Percentiles rank a stretch among this genome's conserved stretches.
Conservation (phyloP, 2,888 invertebrate species). For the Melanchra persicariae region DNA sequence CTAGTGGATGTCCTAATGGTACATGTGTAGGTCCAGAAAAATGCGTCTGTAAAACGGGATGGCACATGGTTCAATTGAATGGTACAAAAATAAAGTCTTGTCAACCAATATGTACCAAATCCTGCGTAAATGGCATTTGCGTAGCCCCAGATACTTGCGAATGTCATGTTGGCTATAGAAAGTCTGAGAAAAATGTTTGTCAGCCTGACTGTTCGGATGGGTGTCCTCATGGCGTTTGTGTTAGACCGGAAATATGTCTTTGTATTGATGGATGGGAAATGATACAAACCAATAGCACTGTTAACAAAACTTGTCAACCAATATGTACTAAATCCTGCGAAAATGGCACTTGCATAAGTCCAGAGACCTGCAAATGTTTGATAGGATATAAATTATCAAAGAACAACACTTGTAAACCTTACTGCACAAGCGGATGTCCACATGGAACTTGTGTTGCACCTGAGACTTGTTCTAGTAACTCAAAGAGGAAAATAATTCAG, state of each 20-base stretch:
- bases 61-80: slow-evolving; percentile 11
- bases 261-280: slow-evolving; percentile 41
- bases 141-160: slow-evolving; percentile 38
- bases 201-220: slow-evolving; percentile 36
- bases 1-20: slow-evolving; percentile 30
- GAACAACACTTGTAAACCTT: slow-evolving; percentile 43
- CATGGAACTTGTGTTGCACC: slow-evolving; percentile 54
- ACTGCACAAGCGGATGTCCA: slow-evolving; percentile 58
- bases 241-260: slow-evolving; percentile 20
- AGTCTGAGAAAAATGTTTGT: background rate
- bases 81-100: slow-evolving; percentile 10
- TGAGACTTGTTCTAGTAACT: slow-evolving; percentile 37
- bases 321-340: slow-evolving; percentile 22
- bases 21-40: slow-evolving; percentile 31
- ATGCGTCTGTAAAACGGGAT: slow-evolving; percentile 36
- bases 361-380: slow-evolving; percentile 33
- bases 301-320: slow-evolving; percentile 22
- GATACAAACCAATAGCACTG: background rate
- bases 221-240: slow-evolving; percentile 34
- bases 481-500: slow-evolving; percentile 11
- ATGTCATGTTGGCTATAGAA: slow-evolving; percentile 33
- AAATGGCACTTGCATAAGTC: slow-evolving; percentile 28
- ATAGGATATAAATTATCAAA: slow-evolving; percentile 14
- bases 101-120: slow-evolving; percentile 28
- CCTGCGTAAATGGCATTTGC: slow-evolving; percentile 39